phyloP scores from a whole-genome alignment of 2,888 invertebrate genomes.

The Lepidonotus clava region DNA sequence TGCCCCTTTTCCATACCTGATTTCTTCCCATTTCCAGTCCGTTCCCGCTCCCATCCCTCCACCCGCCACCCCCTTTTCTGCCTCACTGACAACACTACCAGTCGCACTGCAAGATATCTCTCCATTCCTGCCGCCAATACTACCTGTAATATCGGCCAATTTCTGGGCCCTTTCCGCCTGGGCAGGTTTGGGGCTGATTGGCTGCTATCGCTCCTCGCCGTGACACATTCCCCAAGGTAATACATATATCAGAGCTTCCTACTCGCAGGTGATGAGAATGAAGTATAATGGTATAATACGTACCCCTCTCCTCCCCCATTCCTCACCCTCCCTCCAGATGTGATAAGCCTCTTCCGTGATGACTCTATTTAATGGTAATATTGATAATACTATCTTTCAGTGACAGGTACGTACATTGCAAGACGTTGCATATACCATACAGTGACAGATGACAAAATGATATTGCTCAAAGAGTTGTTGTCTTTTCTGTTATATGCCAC shows the following conservation, averaged over 20 bases:
- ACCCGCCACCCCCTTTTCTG: background rate
- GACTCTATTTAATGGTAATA: background rate
- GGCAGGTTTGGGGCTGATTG: background rate
- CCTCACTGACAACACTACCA: background rate
- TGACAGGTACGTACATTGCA: background rate
- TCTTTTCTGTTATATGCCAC: background rate
- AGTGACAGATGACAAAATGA: conserved; percentile 5
- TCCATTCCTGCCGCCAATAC: background rate
- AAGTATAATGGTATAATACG: background rate
- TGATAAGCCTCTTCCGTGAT: conserved; percentile 27
- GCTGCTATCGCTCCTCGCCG: background rate
- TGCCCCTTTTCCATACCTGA: background rate
- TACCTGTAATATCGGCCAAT: background rate
- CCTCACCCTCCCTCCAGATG: conserved; percentile 10
- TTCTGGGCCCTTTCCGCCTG: background rate
- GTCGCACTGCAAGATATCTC: background rate
- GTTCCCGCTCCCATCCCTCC: background rate
- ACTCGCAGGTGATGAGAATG: background rate
- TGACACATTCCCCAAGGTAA: background rate
- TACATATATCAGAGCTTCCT: background rate
- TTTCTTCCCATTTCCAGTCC: background rate
- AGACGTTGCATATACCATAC: background rate
- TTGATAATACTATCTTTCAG: background rate
- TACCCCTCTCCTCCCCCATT: too few species aligned
- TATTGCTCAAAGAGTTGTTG: conserved; percentile 36